Base-by-base conservation (phyloP, 2,797 vertebrate species). In the Lagocephalus sceleratus region DNA sequence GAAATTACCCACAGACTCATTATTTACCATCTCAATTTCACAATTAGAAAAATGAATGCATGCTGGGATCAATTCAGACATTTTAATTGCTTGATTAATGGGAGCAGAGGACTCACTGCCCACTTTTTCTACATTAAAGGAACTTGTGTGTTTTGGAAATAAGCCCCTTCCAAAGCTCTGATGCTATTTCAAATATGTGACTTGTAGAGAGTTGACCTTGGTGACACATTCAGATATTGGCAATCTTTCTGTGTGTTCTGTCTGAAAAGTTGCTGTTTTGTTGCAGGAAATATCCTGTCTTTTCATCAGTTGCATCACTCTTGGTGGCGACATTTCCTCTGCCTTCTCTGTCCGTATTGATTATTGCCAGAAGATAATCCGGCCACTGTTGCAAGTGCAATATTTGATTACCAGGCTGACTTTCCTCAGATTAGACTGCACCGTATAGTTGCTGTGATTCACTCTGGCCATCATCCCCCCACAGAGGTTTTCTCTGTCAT, bases 141-240 rank as follows among this genome's bases (percentile, higher is more conserved):
- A 17, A 22, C 21, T 50, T 11, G 40, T 32, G 0, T 52, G 55
- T 53, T 17, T 11, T 32, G 20, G 14, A 63, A 49, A 49, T 26
- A 14, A 10, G 32, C n/a, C n/a, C n/a, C n/a, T 35, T 35, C 9
- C 8, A 29, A 29, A 29, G 26, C 25, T 23, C 40, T 35, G 15
- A 60, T 7, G 20, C 6, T 16, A 55, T 51, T 52, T 15, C 6
- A 52, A 47, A 32, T 63, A 51, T 51, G 54, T 48, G 16, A 22
- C 40, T 21, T 29, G 2, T 29, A 10, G 9, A 29, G 29, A 3
- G 3, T 3, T 35, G 32, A 35, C 12, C 12, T 1, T 12, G 32
- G 14, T 35, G 32, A 35, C 32, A 35, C 8, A 35, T 10, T 11
- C 29, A 12, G 29, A 32, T 32, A 7, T 35, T 4, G 14, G 32